A percentile compares a stretch with the other conserved stretches of the same genome.
Conservation (phyloP, 2,797 vertebrate species). For the Neomorphus geoffroyi region DNA sequence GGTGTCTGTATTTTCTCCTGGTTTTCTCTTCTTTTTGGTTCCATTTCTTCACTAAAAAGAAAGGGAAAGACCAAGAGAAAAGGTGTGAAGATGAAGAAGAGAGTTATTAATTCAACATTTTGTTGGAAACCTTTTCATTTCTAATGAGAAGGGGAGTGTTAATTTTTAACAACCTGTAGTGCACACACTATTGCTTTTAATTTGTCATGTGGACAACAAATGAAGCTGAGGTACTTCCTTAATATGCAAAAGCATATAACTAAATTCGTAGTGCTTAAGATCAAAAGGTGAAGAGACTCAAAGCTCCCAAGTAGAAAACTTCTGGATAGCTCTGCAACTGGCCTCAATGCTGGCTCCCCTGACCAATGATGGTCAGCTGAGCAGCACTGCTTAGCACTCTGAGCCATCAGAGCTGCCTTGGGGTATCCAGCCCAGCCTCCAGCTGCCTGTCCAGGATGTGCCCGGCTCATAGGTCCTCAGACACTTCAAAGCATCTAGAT, state of each 20-base stretch:
- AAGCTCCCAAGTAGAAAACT: background rate
- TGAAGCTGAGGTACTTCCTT: background rate
- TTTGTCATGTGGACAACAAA: background rate
- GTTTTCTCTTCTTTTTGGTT: constrained; percentile 11
- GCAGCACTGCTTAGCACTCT: background rate
- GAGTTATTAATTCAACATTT: background rate
- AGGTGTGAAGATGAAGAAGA: background rate
- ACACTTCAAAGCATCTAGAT: constrained; percentile 1
- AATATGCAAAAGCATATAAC: background rate
- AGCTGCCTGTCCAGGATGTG: background rate
- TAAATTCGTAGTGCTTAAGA: background rate
- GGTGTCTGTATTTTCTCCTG: background rate
- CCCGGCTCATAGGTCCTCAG: background rate
- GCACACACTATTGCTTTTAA: background rate
- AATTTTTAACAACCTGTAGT: background rate
- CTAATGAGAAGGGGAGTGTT: background rate
- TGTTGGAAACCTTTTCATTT: constrained; percentile 9
- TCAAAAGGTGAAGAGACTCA: background rate
- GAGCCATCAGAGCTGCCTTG: background rate
- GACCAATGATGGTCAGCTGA: too few relatives aligned
- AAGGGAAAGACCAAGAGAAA: background rate
- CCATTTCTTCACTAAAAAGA: background rate
- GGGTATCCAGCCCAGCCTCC: background rate
- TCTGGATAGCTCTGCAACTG: background rate
- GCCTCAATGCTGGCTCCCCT: background rate